Evolutionary conservation across 1,140 invertebrate species (phyloP), one percentile per base, ranked within the genome.

Genomic region (Drosophila pseudoobscura): DNA sequence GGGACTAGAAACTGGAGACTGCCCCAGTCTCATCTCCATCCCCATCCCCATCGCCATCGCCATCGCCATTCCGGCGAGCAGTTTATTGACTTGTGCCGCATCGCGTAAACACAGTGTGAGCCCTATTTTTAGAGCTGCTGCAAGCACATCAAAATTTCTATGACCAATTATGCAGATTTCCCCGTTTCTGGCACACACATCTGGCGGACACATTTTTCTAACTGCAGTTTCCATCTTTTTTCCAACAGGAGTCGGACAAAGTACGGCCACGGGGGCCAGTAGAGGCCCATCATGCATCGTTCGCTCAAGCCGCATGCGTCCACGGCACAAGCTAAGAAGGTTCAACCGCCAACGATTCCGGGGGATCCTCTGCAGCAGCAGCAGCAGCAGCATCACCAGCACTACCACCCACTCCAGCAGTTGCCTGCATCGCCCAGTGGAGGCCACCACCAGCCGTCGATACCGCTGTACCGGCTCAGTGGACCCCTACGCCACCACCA

Each of bases 321-420:
- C 83, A 88, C 84, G 78, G 93, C 94, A 91, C 95, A 95, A 92
- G 94, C 94, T 80, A 96, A 96, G 92, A 96, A 96, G 92, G 95
- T 96, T 78, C 94, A 95, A 64, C 95, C 95, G 63, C 95, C 95
- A n/a, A 94, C 95, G n/a, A 95, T 96, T 53, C 95, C 95, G 2
- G 95, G 95, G 70, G 94, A 91, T 53, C 62, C 94, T 9, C 88
- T 47, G 69, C 68, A 70, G 60, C 51, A 59, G n/a, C 59, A 74
- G 15, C 94, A 6, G 94, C 95, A 29, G 94, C 95, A 95, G 4
- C 46, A 95, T 94, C 95, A 92, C 92, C 94, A 69, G 15, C 93
- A 82, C 9, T 94, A 94, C 93, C 94, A 84, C 26, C 71, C 74
- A 6, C 75, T 93, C 93, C 94, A 8, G 94, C 95, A 26, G 35